phyloP scores from a whole-genome alignment of 2,888 invertebrate species.

The Shargacucullia verbasci region DNA sequence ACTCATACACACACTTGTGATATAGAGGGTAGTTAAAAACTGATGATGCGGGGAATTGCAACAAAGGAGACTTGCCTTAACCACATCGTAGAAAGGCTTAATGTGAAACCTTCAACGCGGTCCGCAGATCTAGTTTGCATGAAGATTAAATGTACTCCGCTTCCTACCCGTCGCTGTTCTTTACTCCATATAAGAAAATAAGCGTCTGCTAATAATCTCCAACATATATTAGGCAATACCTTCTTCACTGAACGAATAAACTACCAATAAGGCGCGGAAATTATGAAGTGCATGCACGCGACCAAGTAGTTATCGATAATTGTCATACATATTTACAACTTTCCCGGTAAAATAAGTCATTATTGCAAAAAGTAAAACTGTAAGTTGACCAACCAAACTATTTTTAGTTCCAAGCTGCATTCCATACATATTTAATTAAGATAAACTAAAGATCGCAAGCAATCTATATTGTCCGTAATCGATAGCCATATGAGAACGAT shows the following conservation, averaged over 20 bases:
- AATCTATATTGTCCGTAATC: slow-evolving; percentile 38
- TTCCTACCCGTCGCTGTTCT: slow-evolving; percentile 21
- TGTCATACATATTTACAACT: slow-evolving; percentile 38
- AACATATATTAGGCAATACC: slow-evolving; percentile 62
- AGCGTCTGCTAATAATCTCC: slow-evolving; percentile 51
- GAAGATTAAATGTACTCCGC: slow-evolving; percentile 12
- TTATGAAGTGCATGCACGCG: slow-evolving; percentile 62
- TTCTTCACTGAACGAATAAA: slow-evolving; percentile 61
- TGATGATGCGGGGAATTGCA: slow-evolving; percentile 12
- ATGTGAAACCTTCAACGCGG: slow-evolving; percentile 20
- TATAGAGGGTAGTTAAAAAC: slow-evolving; percentile 33
- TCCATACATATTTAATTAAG: slow-evolving; percentile 36
- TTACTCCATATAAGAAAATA: slow-evolving; percentile 41
- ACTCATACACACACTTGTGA: slow-evolving; percentile 31
- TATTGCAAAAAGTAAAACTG: slow-evolving; percentile 26
- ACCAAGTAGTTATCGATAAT: slow-evolving; percentile 48
- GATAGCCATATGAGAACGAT: slow-evolving; percentile 43
- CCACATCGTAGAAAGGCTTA: slow-evolving; percentile 6
- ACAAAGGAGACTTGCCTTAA: slow-evolving; percentile 19
- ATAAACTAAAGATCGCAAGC: slow-evolving; percentile 31
- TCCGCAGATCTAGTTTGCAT: slow-evolving; percentile 8
- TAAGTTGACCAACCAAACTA: slow-evolving; percentile 19
- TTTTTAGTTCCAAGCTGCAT: slow-evolving; percentile 26
- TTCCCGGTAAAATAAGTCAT: slow-evolving; percentile 35
- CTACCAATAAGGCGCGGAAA: slow-evolving; percentile 54